phyloP scores from a whole-genome alignment of 2,888 invertebrate genomes.

The Tuta absoluta region DNA sequence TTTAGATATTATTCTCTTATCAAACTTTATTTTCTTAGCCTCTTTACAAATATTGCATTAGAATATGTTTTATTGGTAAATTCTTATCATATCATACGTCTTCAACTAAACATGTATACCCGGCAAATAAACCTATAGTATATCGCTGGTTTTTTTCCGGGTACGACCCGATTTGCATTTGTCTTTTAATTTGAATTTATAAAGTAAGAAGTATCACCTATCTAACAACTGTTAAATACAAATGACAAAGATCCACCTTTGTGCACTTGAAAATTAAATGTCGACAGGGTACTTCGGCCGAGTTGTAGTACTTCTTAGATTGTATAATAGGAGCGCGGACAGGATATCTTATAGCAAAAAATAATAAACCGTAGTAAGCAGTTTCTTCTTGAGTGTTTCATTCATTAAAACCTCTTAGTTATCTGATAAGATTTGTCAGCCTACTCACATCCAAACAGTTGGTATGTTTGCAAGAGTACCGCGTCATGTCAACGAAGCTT shows the following conservation, averaged over 20 bases:
- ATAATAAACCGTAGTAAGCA: background rate
- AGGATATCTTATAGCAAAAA: no score
- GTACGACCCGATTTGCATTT: no score
- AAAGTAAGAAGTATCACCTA: no score
- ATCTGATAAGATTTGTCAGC: background rate
- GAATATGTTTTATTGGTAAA: constrained; percentile 8
- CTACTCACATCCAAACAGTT: background rate
- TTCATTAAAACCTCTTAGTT: background rate
- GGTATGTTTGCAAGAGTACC: constrained; percentile 1
- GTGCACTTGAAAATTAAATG: no score
- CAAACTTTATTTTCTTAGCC: background rate
- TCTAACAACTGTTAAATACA: no score
- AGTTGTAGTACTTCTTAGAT: no score
- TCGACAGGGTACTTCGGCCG: no score
- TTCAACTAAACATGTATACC: background rate
- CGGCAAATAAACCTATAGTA: background rate
- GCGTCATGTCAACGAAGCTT: constrained; percentile 2
- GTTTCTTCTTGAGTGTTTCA: background rate
- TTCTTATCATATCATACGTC: constrained; percentile 1
- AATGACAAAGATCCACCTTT: no score
- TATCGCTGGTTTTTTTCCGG: background rate
- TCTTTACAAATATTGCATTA: constrained; percentile 3
- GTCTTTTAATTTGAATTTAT: no score
- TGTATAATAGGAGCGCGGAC: no score
- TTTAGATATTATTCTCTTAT: background rate